Base-by-base conservation (phyloP, 2,113 vertebrate genomes). In the Anas platyrhynchos region DNA sequence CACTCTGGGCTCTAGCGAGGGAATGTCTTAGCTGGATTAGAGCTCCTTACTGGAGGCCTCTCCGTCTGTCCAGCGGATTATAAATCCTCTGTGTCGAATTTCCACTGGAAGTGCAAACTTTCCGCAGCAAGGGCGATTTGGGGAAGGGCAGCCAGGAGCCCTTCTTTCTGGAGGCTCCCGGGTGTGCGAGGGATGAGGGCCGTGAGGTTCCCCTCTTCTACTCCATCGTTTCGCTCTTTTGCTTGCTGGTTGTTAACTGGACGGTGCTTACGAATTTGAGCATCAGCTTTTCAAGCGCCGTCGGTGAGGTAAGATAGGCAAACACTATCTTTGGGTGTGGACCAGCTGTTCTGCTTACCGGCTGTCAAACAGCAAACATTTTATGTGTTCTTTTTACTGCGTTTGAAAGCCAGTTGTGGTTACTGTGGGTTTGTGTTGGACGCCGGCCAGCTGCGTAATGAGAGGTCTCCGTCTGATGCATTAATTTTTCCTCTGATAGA, bases 361-460 rank as follows among this genome's bases (percentile, higher is more conserved):
- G 58, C 80, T 52, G 36, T 94, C 58, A 65, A 14, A 25, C 1
- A 75, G 41, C 34, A 71, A 74, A n/a, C 8, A 2, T 50, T 52
- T 38, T 27, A 8, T 61, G n/a, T 13, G 4, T 6, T 27, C 32
- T 63, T 71, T 89, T 89, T 22, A 26, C 75, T 16, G 13, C 34
- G 27, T 50, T 94, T 12, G 63, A 87, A 91, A 93, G 79, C 62
- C 63, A 29, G 31, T n/a, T 72, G 74, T 84, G 79, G 67, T 93
- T 77, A 11, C 10, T 88, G 77, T 82, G 83, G 77, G 58, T 87
- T 91, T 7, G 2, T 15, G 32, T 9, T 94, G 96, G 67, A 18
- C 31, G 59, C 62, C 0, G 0, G 52, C 80, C 86, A 89, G 66
- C 23, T 81, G 86, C 7, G 18, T 44, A 59, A 61, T 36, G 78